Conservation (phyloP, 2,797 vertebrate genomes). For the Acanthurus tractus region DNA sequence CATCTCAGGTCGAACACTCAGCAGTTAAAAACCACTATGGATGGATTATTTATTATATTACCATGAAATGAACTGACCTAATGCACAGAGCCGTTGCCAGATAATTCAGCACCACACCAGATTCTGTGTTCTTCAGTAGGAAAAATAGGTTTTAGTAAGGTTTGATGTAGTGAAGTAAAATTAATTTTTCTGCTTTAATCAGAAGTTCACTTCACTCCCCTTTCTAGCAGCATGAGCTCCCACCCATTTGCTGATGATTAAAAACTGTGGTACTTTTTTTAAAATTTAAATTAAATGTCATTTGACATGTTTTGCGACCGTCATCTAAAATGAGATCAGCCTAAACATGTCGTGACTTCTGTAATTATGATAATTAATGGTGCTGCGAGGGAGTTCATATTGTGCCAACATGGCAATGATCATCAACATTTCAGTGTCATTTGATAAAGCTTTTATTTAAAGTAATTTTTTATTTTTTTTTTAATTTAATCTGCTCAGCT, state of each 20-base stretch:
- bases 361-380: slow-evolving; percentile 64
- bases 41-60: slow-evolving; percentile 70
- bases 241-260: slow-evolving; percentile 57
- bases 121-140: slow-evolving; percentile 22
- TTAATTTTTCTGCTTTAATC: slow-evolving; percentile 17
- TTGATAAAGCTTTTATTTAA: slow-evolving; percentile 68
- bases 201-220: slow-evolving; percentile 38
- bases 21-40: slow-evolving; percentile 71
- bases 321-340: slow-evolving; percentile 52
- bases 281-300: slow-evolving; percentile 51
- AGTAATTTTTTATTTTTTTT: slow-evolving; percentile 38
- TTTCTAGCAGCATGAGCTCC: slow-evolving; percentile 69
- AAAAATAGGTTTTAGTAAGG: slow-evolving; percentile 13
- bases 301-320: slow-evolving; percentile 55
- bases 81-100: slow-evolving; percentile 32
- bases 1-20: slow-evolving; percentile 77
- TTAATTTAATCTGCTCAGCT: slow-evolving; percentile 60
- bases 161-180: slow-evolving; percentile 34
- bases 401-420: slow-evolving; percentile 65
- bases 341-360: slow-evolving; percentile 55
- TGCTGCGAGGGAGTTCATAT: slow-evolving; percentile 71
- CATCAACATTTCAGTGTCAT: slow-evolving; percentile 68
- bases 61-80: slow-evolving; percentile 47
- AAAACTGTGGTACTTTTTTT: slow-evolving; percentile 74
- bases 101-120: slow-evolving; percentile 33